phyloP scores from a whole-genome alignment of 2,888 invertebrate genomes.

The Tiphia femorata region DNA sequence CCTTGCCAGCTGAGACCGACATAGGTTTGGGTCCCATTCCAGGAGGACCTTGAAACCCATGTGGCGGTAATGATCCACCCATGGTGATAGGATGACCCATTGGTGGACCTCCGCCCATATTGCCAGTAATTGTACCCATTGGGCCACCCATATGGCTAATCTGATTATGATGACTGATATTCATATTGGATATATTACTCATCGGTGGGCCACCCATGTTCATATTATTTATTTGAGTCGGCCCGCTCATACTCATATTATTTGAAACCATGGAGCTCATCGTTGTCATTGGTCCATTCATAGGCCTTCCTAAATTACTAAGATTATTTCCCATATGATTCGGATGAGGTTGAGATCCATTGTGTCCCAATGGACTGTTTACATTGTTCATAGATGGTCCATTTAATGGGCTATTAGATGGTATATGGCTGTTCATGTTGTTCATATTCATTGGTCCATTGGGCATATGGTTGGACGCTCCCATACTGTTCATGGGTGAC shows the following conservation, averaged over 20 bases:
- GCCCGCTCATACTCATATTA: constrained; percentile 66
- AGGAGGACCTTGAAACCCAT: constrained; percentile 71
- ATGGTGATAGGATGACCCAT: constrained; percentile 70
- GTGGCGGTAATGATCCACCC: constrained; percentile 72
- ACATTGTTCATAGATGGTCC: constrained; percentile 66
- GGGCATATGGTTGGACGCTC: constrained; percentile 62
- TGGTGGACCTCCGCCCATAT: constrained; percentile 71
- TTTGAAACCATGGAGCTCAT: constrained; percentile 76
- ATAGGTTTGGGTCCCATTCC: constrained; percentile 87
- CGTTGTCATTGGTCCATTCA: constrained; percentile 80
- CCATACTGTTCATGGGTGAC: constrained; percentile 80
- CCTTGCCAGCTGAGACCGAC: constrained; percentile 92
- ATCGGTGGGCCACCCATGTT: constrained; percentile 81
- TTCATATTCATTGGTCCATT: constrained; percentile 65
- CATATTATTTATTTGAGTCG: constrained; percentile 77
- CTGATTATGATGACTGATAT: constrained; percentile 65
- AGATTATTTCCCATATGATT: constrained; percentile 65
- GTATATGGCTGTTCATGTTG: constrained; percentile 65
- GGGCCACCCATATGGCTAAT: constrained; percentile 68
- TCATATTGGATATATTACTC: constrained; percentile 73
- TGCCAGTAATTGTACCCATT: constrained; percentile 72
- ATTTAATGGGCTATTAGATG: constrained; percentile 64
- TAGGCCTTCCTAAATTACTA: constrained; percentile 72
- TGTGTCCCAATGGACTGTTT: constrained; percentile 63
- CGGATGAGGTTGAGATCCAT: constrained; percentile 63